Evolutionary conservation across 2,113 vertebrate genomes (phyloP).

Genomic region (Sula dactylatra): DNA sequence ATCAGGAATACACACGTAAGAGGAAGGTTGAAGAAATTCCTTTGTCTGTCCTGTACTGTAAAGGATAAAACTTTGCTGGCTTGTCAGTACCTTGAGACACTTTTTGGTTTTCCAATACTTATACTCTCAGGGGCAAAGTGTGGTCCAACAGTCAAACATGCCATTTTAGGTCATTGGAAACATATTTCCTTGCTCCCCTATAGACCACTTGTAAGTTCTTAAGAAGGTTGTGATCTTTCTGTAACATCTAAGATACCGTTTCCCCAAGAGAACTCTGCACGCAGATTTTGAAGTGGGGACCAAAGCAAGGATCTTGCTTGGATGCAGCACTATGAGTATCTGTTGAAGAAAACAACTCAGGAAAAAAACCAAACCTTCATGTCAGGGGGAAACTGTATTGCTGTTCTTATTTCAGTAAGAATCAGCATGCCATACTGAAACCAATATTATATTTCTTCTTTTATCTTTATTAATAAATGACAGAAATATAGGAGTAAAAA

Average conservation of each 20-base stretch:
- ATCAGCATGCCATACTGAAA: neutral
- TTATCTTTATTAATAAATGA: neutral
- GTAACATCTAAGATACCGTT: neutral
- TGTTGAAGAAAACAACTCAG: neutral
- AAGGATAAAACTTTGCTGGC: neutral
- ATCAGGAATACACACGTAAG: neutral
- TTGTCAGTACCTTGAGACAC: neutral
- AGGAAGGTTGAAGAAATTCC: neutral
- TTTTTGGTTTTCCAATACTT: neutral
- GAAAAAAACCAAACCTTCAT: neutral
- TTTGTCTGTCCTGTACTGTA: neutral
- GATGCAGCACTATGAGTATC: neutral
- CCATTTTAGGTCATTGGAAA: accelerated
- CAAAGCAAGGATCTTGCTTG: neutral
- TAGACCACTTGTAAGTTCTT: neutral
- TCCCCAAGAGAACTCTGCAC: neutral
- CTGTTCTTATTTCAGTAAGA: neutral
- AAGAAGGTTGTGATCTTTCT: neutral
- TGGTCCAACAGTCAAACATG: neutral
- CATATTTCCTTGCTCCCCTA: neutral
- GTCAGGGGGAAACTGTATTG: neutral
- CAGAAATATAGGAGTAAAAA: neutral
- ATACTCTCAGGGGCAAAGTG: neutral
- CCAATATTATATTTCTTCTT: neutral
- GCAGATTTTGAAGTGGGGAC: neutral